Evolutionary conservation across 2,797 vertebrate species (phyloP).

Genomic region (Crypturellus tataupa): DNA sequence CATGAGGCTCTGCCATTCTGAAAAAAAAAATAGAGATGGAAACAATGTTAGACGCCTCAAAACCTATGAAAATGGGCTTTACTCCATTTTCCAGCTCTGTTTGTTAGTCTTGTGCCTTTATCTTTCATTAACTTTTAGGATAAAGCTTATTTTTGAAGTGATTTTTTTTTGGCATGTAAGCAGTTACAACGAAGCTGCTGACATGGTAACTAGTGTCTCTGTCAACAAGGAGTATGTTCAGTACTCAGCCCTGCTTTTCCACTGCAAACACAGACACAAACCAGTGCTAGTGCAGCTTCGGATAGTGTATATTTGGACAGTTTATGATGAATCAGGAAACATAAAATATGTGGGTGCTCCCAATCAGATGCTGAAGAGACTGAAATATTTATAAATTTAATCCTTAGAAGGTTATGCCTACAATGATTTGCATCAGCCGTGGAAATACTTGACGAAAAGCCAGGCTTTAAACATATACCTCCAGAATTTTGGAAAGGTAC

Average conservation of each 20-base stretch:
- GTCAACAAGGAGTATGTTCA: background rate
- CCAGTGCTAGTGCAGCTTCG: background rate
- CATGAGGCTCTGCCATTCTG: constrained; percentile 86
- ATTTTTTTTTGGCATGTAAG: background rate
- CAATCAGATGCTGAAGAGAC: background rate
- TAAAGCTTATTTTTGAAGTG: background rate
- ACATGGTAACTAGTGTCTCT: background rate
- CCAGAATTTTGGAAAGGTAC: background rate
- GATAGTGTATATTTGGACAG: background rate
- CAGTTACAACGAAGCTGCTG: background rate
- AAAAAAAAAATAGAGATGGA: background rate
- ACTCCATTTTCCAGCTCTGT: background rate
- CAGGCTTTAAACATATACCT: background rate
- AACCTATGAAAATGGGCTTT: background rate
- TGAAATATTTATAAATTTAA: background rate
- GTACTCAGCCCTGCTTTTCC: background rate
- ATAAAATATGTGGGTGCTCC: background rate
- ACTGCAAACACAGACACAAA: background rate
- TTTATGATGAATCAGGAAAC: background rate
- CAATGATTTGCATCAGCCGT: background rate
- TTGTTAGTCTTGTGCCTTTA: background rate
- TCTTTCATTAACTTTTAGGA: background rate
- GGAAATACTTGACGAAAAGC: background rate
- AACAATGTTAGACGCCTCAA: background rate
- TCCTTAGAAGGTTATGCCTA: background rate